Evolutionary conservation across 2,113 vertebrate genomes (phyloP).

Genomic region (Lonchura striata): DNA sequence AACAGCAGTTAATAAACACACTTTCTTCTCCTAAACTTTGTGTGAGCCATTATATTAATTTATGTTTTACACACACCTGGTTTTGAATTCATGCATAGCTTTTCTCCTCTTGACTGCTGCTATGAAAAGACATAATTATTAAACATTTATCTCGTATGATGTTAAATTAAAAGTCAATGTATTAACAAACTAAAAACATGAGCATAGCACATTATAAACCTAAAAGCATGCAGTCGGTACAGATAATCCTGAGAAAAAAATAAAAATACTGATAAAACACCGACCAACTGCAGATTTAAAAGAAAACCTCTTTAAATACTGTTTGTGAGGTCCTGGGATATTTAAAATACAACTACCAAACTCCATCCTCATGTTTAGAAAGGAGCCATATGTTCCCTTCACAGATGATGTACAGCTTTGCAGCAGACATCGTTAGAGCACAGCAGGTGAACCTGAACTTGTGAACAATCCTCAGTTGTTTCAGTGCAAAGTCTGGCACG

Average conservation of each 20-base stretch:
- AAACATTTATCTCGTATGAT: background rate
- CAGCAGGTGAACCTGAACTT: conserved; percentile 34
- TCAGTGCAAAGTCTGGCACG: conserved; percentile 5
- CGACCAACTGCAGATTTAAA: background rate
- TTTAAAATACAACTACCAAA: background rate
- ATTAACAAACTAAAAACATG: background rate
- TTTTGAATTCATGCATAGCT: background rate
- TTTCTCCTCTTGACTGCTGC: background rate
- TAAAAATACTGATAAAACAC: background rate
- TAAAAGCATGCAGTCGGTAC: background rate
- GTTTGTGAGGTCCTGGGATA: background rate
- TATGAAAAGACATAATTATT: background rate
- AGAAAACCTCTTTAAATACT: background rate
- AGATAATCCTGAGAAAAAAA: background rate
- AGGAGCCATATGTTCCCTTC: background rate
- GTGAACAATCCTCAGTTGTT: conserved; percentile 31
- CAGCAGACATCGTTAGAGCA: background rate
- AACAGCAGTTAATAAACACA: background rate
- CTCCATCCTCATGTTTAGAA: background rate
- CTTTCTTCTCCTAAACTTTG: background rate
- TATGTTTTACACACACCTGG: background rate
- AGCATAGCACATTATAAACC: background rate
- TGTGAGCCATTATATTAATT: background rate
- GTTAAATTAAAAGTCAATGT: background rate
- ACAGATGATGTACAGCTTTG: background rate